Evolutionary conservation across 2,113 vertebrate species (phyloP).

Genomic region (Etheostoma spectabile): DNA sequence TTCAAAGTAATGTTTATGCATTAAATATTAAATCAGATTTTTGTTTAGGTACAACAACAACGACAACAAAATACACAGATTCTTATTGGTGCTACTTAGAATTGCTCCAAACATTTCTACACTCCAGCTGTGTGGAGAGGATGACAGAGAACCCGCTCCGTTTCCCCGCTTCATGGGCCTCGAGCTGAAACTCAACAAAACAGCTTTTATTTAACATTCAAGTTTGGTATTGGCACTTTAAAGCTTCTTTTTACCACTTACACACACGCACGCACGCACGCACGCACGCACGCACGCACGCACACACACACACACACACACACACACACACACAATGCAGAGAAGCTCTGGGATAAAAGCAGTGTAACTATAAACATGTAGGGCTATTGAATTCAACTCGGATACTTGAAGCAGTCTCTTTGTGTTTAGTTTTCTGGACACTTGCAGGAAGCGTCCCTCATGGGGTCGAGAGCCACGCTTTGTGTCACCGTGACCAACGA

Average conservation of each 20-base stretch:
- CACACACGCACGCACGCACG: neutral
- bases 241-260: neutral
- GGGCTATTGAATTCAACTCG: slow-evolving; percentile 57
- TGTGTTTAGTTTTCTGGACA: neutral
- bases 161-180: slow-evolving; percentile 47
- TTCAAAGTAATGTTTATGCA: neutral
- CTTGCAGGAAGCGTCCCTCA: neutral
- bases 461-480: neutral
- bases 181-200: neutral
- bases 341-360: slow-evolving; percentile 26
- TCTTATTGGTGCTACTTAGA: neutral
- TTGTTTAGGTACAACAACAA: neutral
- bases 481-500: slow-evolving; percentile 38
- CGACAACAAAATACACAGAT: no score
- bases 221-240: slow-evolving; percentile 51
- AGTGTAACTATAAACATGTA: slow-evolving; percentile 45
- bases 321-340: slow-evolving; percentile 26
- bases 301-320: neutral
- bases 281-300: neutral
- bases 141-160: slow-evolving; percentile 8
- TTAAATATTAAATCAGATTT: neutral
- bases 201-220: slow-evolving; percentile 9
- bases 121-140: neutral
- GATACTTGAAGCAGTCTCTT: slow-evolving; percentile 67
- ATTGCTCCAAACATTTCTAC: neutral